A percentile compares a stretch with the other conserved stretches of the same genome.
Conservation (phyloP, 2,113 vertebrate genomes). For the Galemys pyrenaicus region DNA sequence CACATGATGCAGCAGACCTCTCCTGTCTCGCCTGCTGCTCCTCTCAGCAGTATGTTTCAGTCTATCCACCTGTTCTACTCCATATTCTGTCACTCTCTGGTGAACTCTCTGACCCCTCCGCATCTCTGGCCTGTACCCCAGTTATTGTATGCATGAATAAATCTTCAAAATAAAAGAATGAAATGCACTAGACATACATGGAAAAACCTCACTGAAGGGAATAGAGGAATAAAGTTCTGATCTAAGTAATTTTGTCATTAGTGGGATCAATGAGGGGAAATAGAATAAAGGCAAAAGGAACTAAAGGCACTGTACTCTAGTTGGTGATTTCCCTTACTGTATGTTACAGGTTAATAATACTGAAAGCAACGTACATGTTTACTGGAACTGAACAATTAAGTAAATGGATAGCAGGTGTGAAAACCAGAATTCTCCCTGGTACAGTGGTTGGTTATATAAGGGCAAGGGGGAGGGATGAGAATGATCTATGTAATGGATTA, state of each 20-base stretch:
- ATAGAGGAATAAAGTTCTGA: neutral
- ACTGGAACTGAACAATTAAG: neutral
- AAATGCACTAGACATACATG: neutral
- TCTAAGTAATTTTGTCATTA: neutral
- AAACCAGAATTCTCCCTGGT: neutral
- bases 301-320: neutral
- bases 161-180: no score
- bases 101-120: no score
- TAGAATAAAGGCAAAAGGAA: conserved; percentile 33
- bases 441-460: neutral
- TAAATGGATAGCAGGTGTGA: neutral
- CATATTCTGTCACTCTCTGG: no score
- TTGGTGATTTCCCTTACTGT: neutral
- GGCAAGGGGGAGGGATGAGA: neutral
- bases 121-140: no score
- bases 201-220: neutral
- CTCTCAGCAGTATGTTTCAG: no score
- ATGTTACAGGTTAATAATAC: neutral
- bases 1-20: no score
- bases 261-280: neutral
- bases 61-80: no score
- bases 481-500: neutral
- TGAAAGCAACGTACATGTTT: neutral
- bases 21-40: no score
- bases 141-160: no score